Percentiles rank a stretch among this genome's conserved stretches.
These are phyloP conservation scores for Eurystomus gularis DNA, from an alignment of 2,113 vertebrate genomes.

Conservation along the genomic window DNA sequence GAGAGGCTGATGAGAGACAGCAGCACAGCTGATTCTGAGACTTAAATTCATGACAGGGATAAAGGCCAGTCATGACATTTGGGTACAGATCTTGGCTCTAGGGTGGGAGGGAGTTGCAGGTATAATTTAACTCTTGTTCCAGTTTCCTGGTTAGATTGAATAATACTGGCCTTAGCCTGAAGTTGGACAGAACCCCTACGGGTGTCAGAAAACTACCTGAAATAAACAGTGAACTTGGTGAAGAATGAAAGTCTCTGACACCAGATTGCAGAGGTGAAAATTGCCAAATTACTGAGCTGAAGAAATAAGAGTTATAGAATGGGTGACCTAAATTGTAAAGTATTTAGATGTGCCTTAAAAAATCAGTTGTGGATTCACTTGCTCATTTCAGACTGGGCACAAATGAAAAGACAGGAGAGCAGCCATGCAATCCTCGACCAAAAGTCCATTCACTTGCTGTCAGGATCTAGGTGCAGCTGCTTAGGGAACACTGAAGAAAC, in stretches of 20 bases:
- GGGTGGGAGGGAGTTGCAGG: background rate
- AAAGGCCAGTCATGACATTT: background rate
- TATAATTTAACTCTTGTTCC: background rate
- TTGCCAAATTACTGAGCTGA: background rate
- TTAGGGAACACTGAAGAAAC: background rate
- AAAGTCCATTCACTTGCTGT: background rate
- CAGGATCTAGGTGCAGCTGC: background rate
- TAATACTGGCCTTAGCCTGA: background rate
- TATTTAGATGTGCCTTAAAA: background rate
- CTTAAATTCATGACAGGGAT: background rate
- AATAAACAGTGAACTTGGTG: background rate
- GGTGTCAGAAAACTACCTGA: background rate
- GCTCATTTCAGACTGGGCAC: background rate
- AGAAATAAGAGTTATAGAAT: background rate
- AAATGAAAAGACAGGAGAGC: background rate
- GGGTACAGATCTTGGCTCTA: background rate
- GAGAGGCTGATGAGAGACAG: background rate
- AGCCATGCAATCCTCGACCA: background rate
- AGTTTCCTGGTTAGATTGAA: background rate
- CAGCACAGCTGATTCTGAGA: background rate
- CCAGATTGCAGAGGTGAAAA: background rate
- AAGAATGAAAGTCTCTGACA: background rate
- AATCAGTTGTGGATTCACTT: background rate
- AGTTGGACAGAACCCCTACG: background rate
- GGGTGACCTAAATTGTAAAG: background rate